Conservation (phyloP, 2,888 invertebrate species). For the Thymelicus sylvestris region DNA sequence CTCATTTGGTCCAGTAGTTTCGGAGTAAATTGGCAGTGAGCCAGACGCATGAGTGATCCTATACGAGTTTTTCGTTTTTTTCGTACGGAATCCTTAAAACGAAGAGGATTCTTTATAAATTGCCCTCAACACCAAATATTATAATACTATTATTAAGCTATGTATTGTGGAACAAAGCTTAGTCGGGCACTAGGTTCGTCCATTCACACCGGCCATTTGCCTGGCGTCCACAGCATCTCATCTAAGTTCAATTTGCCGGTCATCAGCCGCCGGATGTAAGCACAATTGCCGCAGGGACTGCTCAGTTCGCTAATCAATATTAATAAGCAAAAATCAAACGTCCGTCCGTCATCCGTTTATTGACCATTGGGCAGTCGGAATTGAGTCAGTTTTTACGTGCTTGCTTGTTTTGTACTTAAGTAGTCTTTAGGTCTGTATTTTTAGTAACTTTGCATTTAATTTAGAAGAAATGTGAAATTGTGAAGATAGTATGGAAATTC, state of each 20-base stretch:
- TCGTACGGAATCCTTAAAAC: too few species aligned
- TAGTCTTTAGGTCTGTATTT: too few species aligned
- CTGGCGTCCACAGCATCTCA: background rate
- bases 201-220: background rate
- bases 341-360: slow-evolving; percentile 43
- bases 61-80: too few species aligned
- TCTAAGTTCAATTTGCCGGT: slow-evolving; percentile 23
- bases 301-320: slow-evolving; percentile 64
- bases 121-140: too few species aligned
- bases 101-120: too few species aligned
- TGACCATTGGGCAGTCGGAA: slow-evolving; percentile 21
- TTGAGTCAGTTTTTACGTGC: slow-evolving; percentile 11
- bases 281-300: slow-evolving; percentile 49
- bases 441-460: too few species aligned
- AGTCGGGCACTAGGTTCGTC: background rate
- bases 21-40: too few species aligned
- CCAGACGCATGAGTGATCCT: too few species aligned
- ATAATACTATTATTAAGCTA: too few species aligned
- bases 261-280: slow-evolving; percentile 32
- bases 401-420: background rate
- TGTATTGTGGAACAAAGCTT: background rate
- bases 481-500: too few species aligned
- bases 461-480: too few species aligned
- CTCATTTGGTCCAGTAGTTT: too few species aligned
- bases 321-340: slow-evolving; percentile 62